These are phyloP conservation scores for Agrotis puta DNA, from an alignment of 2,888 invertebrate species.

Conservation along the genomic window DNA sequence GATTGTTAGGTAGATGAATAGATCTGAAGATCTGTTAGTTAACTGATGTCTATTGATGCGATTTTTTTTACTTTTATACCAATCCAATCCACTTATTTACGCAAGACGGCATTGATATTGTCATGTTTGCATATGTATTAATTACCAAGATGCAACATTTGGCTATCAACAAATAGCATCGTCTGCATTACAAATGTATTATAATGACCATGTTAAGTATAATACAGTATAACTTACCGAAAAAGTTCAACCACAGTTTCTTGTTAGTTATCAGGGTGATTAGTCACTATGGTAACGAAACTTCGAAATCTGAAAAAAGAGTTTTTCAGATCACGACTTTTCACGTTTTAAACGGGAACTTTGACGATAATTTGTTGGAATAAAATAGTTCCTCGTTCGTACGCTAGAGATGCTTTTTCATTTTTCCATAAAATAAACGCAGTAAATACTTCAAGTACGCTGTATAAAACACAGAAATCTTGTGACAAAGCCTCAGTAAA, in stretches of 20 bases:
- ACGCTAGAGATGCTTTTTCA: too few species aligned
- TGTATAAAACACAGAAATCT: too few species aligned
- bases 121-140: constrained; percentile 75
- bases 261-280: neutral
- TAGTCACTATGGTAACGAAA: neutral
- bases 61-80: constrained; percentile 75
- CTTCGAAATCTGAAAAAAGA: neutral
- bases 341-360: too few species aligned
- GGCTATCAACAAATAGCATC: constrained; percentile 52
- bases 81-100: constrained; percentile 70
- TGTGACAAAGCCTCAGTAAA: too few species aligned
- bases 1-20: constrained; percentile 34
- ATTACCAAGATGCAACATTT: constrained; percentile 66
- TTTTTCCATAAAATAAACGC: too few species aligned
- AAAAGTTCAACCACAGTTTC: constrained; percentile 3
- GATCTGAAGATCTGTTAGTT: constrained; percentile 56
- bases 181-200: constrained; percentile 47
- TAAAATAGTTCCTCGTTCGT: too few species aligned
- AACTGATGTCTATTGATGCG: constrained; percentile 70
- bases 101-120: constrained; percentile 79
- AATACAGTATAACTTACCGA: constrained; percentile 18
- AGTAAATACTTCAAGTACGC: too few species aligned
- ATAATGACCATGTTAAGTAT: constrained; percentile 26
- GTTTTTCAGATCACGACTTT: neutral
- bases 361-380: too few species aligned